Evolutionary conservation across 2,113 vertebrate genomes (phyloP).

Genomic region (Zosterops lateralis): DNA sequence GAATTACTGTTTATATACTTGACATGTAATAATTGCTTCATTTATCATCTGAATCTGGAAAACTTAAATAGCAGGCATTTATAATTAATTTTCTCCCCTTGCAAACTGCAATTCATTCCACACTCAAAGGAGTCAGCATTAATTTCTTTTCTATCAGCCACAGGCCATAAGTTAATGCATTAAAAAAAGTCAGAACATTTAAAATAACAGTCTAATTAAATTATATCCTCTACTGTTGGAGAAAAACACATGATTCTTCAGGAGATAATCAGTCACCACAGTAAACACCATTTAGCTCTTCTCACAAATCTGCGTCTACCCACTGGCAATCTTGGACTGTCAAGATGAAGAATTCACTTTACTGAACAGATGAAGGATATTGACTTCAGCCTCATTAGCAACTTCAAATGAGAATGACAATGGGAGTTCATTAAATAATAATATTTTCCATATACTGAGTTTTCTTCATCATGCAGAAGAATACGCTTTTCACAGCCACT

Average conservation of each 20-base stretch:
- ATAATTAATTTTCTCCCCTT: constrained; percentile 70
- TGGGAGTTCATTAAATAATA: constrained; percentile 55
- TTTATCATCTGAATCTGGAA: constrained; percentile 74
- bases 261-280: constrained; percentile 57
- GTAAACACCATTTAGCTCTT: constrained; percentile 59
- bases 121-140: constrained; percentile 58
- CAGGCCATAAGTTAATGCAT: constrained; percentile 71
- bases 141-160: constrained; percentile 71
- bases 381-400: constrained; percentile 61
- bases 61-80: constrained; percentile 66
- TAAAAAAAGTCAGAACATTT: constrained; percentile 67
- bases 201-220: constrained; percentile 75
- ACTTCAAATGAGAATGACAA: constrained; percentile 59
- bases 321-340: constrained; percentile 47
- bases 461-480: background rate
- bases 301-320: constrained; percentile 52
- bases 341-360: constrained; percentile 60
- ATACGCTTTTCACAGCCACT: background rate
- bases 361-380: constrained; percentile 35
- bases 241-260: constrained; percentile 63
- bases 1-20: constrained; percentile 69
- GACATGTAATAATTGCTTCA: constrained; percentile 74
- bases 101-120: constrained; percentile 67
- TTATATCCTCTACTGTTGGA: constrained; percentile 70
- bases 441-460: constrained; percentile 28